Base-by-base conservation (phyloP, 2,797 vertebrate species). In the Capromys pilorides region DNA sequence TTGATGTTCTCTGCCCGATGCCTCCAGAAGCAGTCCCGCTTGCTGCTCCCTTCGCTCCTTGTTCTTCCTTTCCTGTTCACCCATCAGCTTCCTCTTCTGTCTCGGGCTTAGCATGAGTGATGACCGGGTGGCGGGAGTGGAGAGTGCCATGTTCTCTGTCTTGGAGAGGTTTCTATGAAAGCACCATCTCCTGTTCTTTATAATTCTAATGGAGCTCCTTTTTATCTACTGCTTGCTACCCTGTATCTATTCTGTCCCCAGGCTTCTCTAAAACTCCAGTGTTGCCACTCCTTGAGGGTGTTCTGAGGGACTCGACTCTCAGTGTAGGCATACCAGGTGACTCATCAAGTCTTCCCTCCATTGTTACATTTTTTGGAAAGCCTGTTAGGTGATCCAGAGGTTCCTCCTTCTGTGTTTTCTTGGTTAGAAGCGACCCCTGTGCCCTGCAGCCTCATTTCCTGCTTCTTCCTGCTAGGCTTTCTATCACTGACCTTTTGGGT, bases 261-360 rank as follows among this genome's bases (percentile, higher is more conserved):
- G 33, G n/a, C 12, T 82, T 57, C 49, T 88, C 33, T 91, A 31
- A 49, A 57, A 31, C 6, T 2, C 24, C 19, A 49, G 54, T 18
- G 39, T 28, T 62, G 3, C 2, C 39, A 16, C 21, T 41, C 1
- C 5, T 22, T 2, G 3, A 0, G 0, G 1, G n/a, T 45, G 13
- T 62, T 7, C 36, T 26, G 33, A 69, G 51, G 8, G 28, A 49
- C 2, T 6, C 28, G 22, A 3, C 24, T n/a, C 13, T n/a, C 13
- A 3, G 0, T 0, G 0, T 21, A 19, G 36, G 19, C 11, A 36
- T 49, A 51, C 51, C 79, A 19, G 22, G 62, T 39, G 8, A 18
- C 24, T 61, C 57, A 49, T 11, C 2, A 1, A 16, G 41, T 24
- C 31, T n/a, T 36, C 10, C 21, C 3, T 22, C 26, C 22, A 26